A percentile compares a stretch with the other conserved stretches of the same genome.
Evolutionary conservation across 2,888 invertebrate genomes (phyloP).

Genomic region (Carpatolechia fugitivella): DNA sequence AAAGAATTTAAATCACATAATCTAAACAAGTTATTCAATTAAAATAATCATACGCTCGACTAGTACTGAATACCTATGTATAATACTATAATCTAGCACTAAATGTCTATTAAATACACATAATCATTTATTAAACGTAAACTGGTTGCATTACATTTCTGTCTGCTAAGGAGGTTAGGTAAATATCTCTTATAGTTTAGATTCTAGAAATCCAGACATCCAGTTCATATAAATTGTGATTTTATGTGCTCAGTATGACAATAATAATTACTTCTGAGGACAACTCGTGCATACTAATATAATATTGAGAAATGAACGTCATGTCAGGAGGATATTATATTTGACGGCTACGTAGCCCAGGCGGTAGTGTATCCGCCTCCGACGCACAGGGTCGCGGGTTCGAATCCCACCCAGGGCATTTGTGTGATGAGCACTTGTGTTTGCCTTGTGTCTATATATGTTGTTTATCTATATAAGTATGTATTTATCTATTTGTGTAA

Average conservation of each 20-base stretch:
- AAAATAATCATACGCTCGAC: background rate
- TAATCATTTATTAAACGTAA: slow-evolving; percentile 6
- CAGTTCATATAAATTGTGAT: background rate
- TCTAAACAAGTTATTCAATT: too few species aligned
- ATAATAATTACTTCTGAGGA: background rate
- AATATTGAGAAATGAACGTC: too few species aligned
- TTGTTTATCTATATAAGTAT: too few species aligned
- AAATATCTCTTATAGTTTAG: slow-evolving; percentile 1
- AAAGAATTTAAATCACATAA: too few species aligned
- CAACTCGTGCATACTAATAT: background rate
- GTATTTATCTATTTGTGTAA: too few species aligned
- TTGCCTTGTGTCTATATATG: too few species aligned
- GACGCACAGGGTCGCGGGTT: too few species aligned
- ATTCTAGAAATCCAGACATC: background rate
- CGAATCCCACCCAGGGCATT: too few species aligned
- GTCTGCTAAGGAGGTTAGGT: slow-evolving; percentile 1
- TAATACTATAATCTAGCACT: background rate
- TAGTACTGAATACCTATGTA: background rate
- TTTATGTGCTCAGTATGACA: background rate
- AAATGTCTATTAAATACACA: slow-evolving; percentile 8
- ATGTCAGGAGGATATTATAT: too few species aligned
- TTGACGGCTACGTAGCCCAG: too few species aligned
- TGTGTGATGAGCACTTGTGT: too few species aligned
- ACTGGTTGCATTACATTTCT: slow-evolving; percentile 4
- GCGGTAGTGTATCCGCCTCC: too few species aligned